Evolutionary conservation across 1,140 invertebrate genomes (phyloP), one percentile per base, ranked within the genome.

Genomic region (Bombus sibiricus): DNA sequence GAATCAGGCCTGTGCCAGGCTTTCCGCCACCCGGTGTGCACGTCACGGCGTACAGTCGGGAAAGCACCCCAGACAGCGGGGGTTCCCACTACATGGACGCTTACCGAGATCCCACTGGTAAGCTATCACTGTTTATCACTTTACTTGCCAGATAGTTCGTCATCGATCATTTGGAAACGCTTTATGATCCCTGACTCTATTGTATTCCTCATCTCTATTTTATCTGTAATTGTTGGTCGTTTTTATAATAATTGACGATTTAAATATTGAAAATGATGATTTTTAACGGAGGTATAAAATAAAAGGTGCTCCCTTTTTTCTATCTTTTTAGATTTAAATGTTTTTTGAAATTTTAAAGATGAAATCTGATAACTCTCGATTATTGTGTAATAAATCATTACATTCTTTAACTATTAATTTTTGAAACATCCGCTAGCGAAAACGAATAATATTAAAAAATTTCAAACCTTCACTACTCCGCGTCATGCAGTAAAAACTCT

Each of bases 21-120:
- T 96, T 96, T 87, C 94, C 95, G 80, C 94, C 94, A 66, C 94
- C 95, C 66, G 95, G 94, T n/a, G 95, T 96, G 73, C 95, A 96
- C 81, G 96, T 95, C 15, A 94, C 96, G 62, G 96, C 95, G 32
- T 98, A 98, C 93, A 98, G 97, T 94, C 96, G 98, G 85, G 97
- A 98, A 94, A 98, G 97, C 57, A 98, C 97, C 64, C 97, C 97
- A 18, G 97, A 98, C 93, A 98, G 97, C 92, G 97, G 97, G 68
- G 97, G 97, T 80, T 97, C 97, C 43, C 98, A 98, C 94, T 98
- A 98, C 92, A 96, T 98, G 93, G 97, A 98, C 93, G 97, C 97
- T 74, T 98, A 98, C 92, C 95, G 97, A 93, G 97, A 98, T 94
- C 96, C 97, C 28, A 97, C 97, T 91, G 97, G 97, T 98, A 94